These are phyloP conservation scores for Plectropomus leopardus DNA, from an alignment of 2,113 vertebrate species.

Conservation along the genomic window DNA sequence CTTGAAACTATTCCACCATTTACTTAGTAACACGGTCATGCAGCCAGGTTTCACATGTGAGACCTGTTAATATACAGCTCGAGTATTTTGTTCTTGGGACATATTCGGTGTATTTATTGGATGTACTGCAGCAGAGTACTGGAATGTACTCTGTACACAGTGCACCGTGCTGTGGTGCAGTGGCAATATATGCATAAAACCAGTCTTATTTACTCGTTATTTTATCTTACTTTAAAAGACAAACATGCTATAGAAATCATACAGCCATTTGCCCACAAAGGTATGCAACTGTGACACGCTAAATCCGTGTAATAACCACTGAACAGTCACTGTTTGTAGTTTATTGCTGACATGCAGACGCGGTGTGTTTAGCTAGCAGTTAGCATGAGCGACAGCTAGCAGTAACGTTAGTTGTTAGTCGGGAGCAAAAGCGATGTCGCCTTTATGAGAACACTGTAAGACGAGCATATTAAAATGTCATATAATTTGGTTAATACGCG, in stretches of 20 bases:
- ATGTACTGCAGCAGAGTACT: neutral
- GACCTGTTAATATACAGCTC: no score
- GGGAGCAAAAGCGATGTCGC: accelerated
- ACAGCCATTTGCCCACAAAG: neutral
- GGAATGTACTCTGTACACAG: no score
- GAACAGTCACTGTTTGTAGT: neutral
- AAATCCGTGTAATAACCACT: no score
- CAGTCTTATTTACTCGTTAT: neutral
- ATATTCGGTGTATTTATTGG: no score
- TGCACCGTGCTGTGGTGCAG: neutral
- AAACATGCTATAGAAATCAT: neutral
- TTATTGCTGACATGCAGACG: neutral
- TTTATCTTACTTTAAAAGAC: neutral
- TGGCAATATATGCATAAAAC: neutral
- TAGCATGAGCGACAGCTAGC: neutral
- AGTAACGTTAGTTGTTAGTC: neutral
- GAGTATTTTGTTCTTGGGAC: no score
- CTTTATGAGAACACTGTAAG: neutral
- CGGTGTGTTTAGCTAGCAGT: neutral
- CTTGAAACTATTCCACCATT: no score
- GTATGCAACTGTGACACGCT: neutral
- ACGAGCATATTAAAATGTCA: accelerated
- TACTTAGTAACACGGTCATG: neutral
- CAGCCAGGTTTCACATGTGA: neutral
- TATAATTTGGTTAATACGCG: accelerated